A percentile compares a stretch with the other conserved stretches of the same genome.
These are phyloP conservation scores for Plemyria rubiginata DNA, from an alignment of 2,888 invertebrate genomes.

Conservation along the genomic window DNA sequence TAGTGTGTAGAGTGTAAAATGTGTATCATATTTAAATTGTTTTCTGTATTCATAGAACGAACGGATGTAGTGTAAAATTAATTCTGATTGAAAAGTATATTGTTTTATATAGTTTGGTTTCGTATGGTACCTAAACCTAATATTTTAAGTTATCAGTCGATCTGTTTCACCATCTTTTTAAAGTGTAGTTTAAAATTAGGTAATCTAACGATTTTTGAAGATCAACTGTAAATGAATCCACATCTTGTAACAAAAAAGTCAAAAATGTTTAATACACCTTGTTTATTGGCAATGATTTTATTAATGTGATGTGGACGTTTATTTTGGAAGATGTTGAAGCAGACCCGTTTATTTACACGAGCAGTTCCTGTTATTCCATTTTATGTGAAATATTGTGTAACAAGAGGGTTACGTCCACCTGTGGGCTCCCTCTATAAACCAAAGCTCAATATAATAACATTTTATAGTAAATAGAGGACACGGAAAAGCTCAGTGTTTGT, in stretches of 20 bases:
- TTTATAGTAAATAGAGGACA: constrained; percentile 27
- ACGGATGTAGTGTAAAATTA: constrained; percentile 68
- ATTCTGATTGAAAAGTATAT: constrained; percentile 62
- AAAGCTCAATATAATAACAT: constrained; percentile 62
- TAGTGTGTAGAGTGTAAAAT: constrained; percentile 73
- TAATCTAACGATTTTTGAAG: neutral
- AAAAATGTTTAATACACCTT: constrained; percentile 13
- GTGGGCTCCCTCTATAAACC: constrained; percentile 49
- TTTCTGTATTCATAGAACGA: constrained; percentile 36
- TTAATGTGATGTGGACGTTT: constrained; percentile 4
- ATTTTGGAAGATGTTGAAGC: constrained; percentile 18
- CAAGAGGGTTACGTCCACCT: constrained; percentile 14
- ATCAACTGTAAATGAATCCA: constrained; percentile 12
- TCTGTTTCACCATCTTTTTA: constrained; percentile 24
- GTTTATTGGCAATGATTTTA: constrained; percentile 15
- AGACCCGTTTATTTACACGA: constrained; percentile 17
- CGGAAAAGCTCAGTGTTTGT: constrained; percentile 39
- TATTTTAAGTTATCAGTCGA: constrained; percentile 12
- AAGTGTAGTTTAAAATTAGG: constrained; percentile 6
- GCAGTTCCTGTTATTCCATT: constrained; percentile 20
- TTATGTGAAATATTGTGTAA: constrained; percentile 33
- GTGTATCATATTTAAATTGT: constrained; percentile 59
- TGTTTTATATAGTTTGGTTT: constrained; percentile 51
- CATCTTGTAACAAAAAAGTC: constrained; percentile 1
- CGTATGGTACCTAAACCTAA: constrained; percentile 21